A percentile compares a stretch with the other conserved stretches of the same genome.
Conservation (phyloP, 2,797 vertebrate species). For the Danio albolineatus region DNA sequence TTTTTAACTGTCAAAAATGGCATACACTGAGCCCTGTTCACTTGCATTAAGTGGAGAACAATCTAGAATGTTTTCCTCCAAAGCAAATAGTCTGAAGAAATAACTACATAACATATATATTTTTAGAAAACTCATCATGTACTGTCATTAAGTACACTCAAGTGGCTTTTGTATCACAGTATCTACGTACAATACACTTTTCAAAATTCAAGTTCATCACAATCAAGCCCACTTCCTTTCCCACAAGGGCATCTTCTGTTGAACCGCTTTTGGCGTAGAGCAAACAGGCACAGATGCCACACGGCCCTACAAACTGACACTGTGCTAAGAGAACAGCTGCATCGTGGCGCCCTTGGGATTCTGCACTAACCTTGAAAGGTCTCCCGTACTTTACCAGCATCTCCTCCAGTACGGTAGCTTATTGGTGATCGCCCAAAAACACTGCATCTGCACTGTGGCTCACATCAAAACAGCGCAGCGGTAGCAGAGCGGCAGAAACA, state of each 20-base stretch:
- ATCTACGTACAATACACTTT: background rate
- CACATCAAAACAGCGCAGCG: constrained; percentile 33
- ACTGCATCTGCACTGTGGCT: constrained; percentile 29
- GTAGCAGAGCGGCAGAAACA: constrained; percentile 42
- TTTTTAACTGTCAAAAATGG: too few species aligned
- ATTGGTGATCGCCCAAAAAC: constrained; percentile 23
- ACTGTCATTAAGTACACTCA: background rate
- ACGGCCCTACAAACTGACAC: constrained; percentile 31
- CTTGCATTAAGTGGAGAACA: too few species aligned
- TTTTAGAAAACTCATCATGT: too few species aligned
- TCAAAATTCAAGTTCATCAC: background rate
- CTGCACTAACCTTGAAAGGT: constrained; percentile 42
- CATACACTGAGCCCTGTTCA: too few species aligned
- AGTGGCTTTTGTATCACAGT: background rate
- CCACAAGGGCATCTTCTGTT: constrained; percentile 37
- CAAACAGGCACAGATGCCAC: constrained; percentile 39
- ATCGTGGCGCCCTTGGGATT: constrained; percentile 33
- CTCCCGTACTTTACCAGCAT: constrained; percentile 36
- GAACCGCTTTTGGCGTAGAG: constrained; percentile 49
- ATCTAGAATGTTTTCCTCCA: too few species aligned
- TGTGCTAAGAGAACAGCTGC: constrained; percentile 40
- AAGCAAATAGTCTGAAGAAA: too few species aligned
- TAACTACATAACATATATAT: too few species aligned
- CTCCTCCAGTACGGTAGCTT: constrained; percentile 17
- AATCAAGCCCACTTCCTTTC: background rate